phyloP scores from a whole-genome alignment of 2,797 vertebrate genomes.

The Numenius phaeopus region DNA sequence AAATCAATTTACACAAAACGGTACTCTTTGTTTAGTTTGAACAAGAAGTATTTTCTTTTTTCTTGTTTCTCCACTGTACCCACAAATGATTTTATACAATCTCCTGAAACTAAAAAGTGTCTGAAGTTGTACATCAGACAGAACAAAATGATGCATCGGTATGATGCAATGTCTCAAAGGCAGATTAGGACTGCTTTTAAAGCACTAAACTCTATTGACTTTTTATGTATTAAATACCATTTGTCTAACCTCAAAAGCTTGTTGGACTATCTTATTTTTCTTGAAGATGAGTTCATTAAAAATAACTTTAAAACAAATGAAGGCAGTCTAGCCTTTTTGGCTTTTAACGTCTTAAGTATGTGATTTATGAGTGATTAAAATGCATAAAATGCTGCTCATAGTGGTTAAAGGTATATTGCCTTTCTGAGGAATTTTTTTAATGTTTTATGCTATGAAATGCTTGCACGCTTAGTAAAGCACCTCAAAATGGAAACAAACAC shows the following conservation, averaged over 20 bases:
- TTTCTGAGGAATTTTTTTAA: not conserved
- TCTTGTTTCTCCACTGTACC: not conserved
- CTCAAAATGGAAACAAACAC: not conserved
- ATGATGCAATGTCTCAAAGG: slow-evolving; percentile 14
- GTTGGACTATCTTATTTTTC: not conserved
- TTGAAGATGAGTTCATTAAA: not conserved
- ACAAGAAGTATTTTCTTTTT: not conserved
- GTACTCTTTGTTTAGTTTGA: not conserved
- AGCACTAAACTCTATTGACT: not conserved
- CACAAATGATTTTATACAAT: not conserved
- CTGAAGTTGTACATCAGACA: not conserved
- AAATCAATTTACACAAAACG: not conserved
- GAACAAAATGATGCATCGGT: not conserved
- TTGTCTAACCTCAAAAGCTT: slow-evolving; percentile 28
- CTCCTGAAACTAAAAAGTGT: not conserved
- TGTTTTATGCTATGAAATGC: not conserved
- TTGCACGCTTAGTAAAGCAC: not conserved
- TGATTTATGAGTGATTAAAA: not conserved
- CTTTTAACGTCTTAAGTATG: not conserved
- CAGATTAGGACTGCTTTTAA: not conserved
- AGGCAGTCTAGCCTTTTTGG: not conserved
- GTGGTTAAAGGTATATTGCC: not conserved
- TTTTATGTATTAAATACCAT: not conserved
- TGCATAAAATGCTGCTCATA: not conserved
- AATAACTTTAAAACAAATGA: not conserved